These are phyloP conservation scores for Pagrus major DNA, from an alignment of 2,113 vertebrate genomes.

Conservation along the genomic window DNA sequence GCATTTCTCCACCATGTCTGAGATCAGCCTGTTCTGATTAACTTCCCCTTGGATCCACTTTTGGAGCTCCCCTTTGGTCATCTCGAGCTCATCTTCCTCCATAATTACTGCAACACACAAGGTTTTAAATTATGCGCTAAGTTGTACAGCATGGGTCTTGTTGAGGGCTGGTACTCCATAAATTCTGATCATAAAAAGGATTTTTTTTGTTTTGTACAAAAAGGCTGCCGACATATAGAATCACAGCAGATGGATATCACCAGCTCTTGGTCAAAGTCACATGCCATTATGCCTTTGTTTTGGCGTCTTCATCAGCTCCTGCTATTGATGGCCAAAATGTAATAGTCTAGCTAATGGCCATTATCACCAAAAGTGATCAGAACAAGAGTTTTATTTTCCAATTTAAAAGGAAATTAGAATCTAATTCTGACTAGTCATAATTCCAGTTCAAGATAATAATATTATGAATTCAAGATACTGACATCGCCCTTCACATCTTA, in stretches of 20 bases:
- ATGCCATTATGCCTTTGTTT: not conserved
- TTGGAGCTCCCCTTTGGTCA: slow-evolving; percentile 66
- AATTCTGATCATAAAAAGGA: not conserved
- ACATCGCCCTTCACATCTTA: too few relatives aligned
- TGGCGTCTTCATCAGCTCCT: not conserved
- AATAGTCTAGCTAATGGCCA: not conserved
- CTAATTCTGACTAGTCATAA: too few relatives aligned
- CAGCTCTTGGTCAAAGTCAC: not conserved
- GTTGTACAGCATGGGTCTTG: too few relatives aligned
- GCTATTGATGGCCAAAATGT: not conserved
- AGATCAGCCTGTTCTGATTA: slow-evolving; percentile 13
- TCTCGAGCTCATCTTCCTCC: slow-evolving; percentile 62
- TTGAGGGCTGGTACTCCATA: not conserved
- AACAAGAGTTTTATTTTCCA: too few relatives aligned
- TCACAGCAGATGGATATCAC: not conserved
- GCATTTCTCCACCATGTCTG: slow-evolving; percentile 32
- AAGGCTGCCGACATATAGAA: not conserved
- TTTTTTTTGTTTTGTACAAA: not conserved
- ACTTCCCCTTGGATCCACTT: slow-evolving; percentile 62
- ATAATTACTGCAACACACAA: slow-evolving; percentile 51
- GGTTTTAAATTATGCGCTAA: not conserved
- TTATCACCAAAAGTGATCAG: too few relatives aligned
- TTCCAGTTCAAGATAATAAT: too few relatives aligned
- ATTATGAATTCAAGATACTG: too few relatives aligned
- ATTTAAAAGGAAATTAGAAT: too few relatives aligned